Percentiles rank a stretch among this genome's conserved stretches.
These are phyloP conservation scores for Proisotoma minuta DNA, from an alignment of 2,888 invertebrate species.

Conservation along the genomic window DNA sequence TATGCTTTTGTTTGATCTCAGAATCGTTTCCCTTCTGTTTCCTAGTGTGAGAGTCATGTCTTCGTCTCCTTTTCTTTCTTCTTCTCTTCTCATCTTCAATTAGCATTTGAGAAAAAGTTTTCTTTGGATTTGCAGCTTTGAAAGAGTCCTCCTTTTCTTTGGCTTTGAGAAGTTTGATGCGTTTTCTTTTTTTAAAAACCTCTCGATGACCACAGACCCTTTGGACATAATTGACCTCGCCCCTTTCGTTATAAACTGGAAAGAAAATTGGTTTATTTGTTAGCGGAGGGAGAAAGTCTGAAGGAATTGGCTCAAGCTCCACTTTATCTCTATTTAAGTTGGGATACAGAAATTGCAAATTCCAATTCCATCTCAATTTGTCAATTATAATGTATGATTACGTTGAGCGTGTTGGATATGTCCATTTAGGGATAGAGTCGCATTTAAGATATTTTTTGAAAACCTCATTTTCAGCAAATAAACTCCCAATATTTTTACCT, in stretches of 20 bases:
- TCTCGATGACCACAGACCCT: constrained; percentile 25
- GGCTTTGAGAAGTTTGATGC: constrained; percentile 15
- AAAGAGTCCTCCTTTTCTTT: neutral
- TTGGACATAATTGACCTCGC: neutral
- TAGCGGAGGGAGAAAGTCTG: constrained; percentile 15
- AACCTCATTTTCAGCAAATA: neutral
- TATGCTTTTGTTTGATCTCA: too few relatives aligned
- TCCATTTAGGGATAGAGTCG: neutral
- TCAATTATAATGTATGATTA: neutral
- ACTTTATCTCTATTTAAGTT: constrained; percentile 20
- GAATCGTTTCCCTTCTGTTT: too few relatives aligned
- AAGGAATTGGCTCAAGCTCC: constrained; percentile 21
- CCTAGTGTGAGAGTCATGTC: too few relatives aligned
- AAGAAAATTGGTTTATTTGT: constrained; percentile 7
- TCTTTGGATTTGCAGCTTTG: neutral
- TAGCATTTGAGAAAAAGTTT: too few relatives aligned
- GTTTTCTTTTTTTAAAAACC: constrained; percentile 19
- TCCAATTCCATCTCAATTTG: too few relatives aligned
- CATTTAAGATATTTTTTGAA: neutral
- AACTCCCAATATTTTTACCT: neutral
- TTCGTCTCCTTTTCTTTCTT: too few relatives aligned
- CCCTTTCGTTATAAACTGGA: neutral
- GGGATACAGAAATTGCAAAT: too few relatives aligned
- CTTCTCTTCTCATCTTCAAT: too few relatives aligned
- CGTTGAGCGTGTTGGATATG: neutral